Evolutionary conservation across 2,797 vertebrate species (phyloP).

Genomic region (Peromyscus aztecus): DNA sequence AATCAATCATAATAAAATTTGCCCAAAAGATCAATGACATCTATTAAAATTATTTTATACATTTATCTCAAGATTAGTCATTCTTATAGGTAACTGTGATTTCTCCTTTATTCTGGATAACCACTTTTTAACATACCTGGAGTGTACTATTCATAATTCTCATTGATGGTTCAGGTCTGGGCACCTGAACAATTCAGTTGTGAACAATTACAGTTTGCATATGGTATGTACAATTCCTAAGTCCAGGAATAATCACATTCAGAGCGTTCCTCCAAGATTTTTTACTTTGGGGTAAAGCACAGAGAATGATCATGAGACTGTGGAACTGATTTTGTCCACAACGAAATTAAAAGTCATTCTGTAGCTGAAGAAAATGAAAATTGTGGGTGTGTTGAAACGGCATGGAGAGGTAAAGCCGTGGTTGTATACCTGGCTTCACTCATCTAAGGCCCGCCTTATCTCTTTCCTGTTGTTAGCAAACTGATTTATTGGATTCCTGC

Average conservation of each 20-base stretch:
- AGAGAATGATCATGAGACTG: neutral
- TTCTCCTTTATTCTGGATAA: neutral
- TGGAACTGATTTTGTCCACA: neutral
- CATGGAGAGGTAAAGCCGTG: neutral
- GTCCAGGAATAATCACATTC: neutral
- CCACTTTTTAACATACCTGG: neutral
- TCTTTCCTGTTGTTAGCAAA: neutral
- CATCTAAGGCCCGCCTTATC: neutral
- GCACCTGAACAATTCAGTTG: neutral
- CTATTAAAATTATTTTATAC: neutral
- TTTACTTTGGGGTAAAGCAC: neutral
- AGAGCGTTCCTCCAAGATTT: neutral
- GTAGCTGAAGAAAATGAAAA: neutral
- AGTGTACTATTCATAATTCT: neutral
- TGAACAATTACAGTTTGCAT: neutral
- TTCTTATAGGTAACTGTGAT: neutral
- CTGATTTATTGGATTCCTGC: neutral
- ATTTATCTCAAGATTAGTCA: neutral
- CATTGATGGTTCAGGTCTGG: neutral
- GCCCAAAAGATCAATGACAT: neutral
- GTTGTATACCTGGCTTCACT: neutral
- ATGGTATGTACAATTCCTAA: neutral
- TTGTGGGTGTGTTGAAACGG: neutral
- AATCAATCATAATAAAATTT: slow-evolving; percentile 37
- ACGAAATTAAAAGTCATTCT: neutral